Evolutionary conservation across 2,888 invertebrate genomes (phyloP), one percentile per base, ranked within the genome.

Genomic region (Caenorhabditis sp.): DNA sequence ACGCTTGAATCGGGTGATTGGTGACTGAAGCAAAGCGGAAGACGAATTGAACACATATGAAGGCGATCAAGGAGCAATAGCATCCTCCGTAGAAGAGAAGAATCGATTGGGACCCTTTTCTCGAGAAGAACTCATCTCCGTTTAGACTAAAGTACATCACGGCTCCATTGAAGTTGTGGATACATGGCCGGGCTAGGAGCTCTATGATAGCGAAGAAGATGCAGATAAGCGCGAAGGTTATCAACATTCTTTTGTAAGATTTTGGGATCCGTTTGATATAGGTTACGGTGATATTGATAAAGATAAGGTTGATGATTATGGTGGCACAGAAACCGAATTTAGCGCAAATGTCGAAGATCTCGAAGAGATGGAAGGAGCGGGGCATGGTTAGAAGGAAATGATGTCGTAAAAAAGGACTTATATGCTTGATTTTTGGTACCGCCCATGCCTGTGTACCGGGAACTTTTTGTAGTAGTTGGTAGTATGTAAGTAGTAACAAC

Each of bases 291-390:
- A 47, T 4, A 18, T n/a, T 47, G 47, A 47, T 47, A 18, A 47
- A 47, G 3, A 47, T 18, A n/a, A 47, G 18, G 47, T 47, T 47
- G 47, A 47, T 18, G 18, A 47, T 47, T 4, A 47, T 18, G 3
- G 47, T 47, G 47, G 47, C n/a, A 20, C 47, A 47, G 47, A 47
- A 47, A 18, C 47, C 47, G 47, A 47, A 3, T 47, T 47, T 55
- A 1, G 28, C 5, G 20, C 11, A 2, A 2, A 40, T 40, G 40
- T 40, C 40, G 18, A 47, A 18, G 47, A 20, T 47, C 18, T 47
- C 47, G 47, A 3, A 18, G 47, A 47, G 47, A 4, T 47, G 18
- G 28, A 55, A 28, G 40, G 13, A 40, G n/a, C n/a, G n/a, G n/a
- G n/a, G n/a, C n/a, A n/a, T n/a, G n/a, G n/a, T n/a, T n/a, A n/a